Evolutionary conservation across 2,888 invertebrate species (phyloP).

Genomic region (Diploptera punctata): DNA sequence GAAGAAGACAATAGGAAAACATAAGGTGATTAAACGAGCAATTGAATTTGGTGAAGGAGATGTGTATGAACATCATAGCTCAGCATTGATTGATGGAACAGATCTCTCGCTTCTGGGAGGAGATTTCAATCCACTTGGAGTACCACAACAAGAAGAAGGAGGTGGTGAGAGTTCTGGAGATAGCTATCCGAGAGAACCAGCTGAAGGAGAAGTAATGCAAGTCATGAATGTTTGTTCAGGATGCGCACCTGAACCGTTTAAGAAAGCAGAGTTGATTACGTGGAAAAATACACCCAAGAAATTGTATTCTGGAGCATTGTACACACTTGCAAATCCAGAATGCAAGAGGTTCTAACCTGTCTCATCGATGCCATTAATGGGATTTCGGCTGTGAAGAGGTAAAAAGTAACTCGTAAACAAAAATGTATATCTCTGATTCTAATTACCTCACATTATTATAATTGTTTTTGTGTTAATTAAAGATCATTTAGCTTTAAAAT

Average conservation of each 20-base stretch:
- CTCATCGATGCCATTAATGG: not conserved
- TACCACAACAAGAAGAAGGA: slow-evolving; percentile 24
- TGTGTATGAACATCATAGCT: not conserved
- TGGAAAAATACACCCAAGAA: slow-evolving; percentile 80
- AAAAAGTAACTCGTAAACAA: not conserved
- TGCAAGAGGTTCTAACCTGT: slow-evolving; percentile 65
- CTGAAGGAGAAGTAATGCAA: slow-evolving; percentile 81
- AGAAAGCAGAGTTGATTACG: slow-evolving; percentile 76
- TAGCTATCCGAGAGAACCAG: slow-evolving; percentile 72
- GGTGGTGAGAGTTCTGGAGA: slow-evolving; percentile 16
- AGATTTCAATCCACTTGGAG: slow-evolving; percentile 30
- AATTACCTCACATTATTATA: too few relatives aligned
- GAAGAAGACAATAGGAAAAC: not conserved
- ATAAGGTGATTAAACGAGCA: not conserved
- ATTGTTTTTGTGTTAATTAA: not conserved
- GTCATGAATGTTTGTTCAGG: slow-evolving; percentile 81
- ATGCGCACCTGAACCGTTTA: slow-evolving; percentile 79
- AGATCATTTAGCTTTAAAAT: too few relatives aligned
- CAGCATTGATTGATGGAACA: not conserved
- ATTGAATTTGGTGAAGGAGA: not conserved
- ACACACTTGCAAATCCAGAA: slow-evolving; percentile 68
- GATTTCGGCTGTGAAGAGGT: not conserved
- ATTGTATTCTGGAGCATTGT: slow-evolving; percentile 74
- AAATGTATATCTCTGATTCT: too few relatives aligned
- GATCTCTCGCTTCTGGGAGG: slow-evolving; percentile 26